Base-by-base conservation (phyloP, 1,140 invertebrate genomes). In the Cyphomyrmex costatus region DNA sequence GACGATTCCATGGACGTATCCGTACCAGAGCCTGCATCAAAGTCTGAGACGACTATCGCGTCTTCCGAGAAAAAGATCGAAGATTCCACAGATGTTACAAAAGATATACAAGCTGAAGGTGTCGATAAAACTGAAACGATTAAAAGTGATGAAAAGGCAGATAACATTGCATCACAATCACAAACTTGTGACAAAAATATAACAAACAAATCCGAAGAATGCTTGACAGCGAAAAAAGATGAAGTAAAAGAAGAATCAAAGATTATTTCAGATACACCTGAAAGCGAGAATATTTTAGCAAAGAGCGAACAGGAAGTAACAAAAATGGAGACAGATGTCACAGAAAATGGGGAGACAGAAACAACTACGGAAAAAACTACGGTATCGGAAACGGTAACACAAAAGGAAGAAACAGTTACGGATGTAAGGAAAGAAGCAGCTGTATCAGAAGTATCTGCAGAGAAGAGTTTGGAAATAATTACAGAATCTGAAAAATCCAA, bases 51-150 rank as follows among this genome's bases (percentile, higher is more conserved):
- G 76, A 56, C 70, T 83, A 6, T 74, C 56, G 86, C 76, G 27
- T 60, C 65, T 80, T 79, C 49, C 66, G 91, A 92, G 66, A 87
- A 86, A 51, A 90, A 91, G 66, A 86, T 86, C 82, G 86, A 91
- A 61, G 71, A 88, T 74, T 10, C 51, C 30, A 60, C 76, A 36
- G 83, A 85, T 1, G 10, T 61, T 21, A 36, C 16, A 12, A 90
- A 89, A 66, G 83, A 86, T 61, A 71, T 82, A 80, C 79, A 87
- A 51, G 14, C 66, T 42, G 86, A 92, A n/a, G 65, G 46, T 10
- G 49, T 27, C 8, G 84, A 88, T 19, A 83, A 73, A 49, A 46
- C 3, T 60, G 53, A 73, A 74, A 33, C 30, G 6, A 6, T 1
- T 27, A 30, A 83, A 51, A 33, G 56, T 19, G 85, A 87, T 71